Evolutionary conservation across 2,113 vertebrate genomes (phyloP).

Genomic region (Poicephalus gulielmi): DNA sequence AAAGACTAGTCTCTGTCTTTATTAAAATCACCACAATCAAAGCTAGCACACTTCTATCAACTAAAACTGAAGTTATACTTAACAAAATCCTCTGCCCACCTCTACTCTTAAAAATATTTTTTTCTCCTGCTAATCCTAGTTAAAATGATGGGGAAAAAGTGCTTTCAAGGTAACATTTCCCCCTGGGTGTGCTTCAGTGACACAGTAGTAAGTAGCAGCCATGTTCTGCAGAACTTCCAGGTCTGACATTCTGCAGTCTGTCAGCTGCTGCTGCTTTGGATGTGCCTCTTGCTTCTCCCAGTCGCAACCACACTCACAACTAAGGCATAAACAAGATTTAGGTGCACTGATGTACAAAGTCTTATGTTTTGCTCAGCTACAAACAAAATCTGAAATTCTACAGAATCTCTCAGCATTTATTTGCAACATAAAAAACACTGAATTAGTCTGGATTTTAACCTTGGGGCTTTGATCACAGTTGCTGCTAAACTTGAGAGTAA

Average conservation of each 20-base stretch:
- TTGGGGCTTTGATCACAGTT: background rate
- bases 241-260: background rate
- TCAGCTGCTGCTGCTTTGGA: background rate
- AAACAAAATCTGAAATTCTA: background rate
- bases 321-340: background rate
- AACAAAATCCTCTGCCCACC: background rate
- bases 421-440: background rate
- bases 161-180: background rate
- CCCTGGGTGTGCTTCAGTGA: background rate
- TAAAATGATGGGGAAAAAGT: rapidly evolving
- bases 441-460: background rate
- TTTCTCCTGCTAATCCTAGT: background rate
- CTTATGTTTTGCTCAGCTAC: background rate
- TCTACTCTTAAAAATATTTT: background rate
- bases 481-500: background rate
- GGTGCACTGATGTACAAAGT: background rate
- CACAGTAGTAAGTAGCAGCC: background rate
- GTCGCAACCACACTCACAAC: background rate
- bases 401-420: background rate
- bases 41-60: background rate
- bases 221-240: background rate
- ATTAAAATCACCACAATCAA: background rate
- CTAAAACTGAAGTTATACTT: background rate
- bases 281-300: background rate
- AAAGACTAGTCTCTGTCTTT: background rate